Evolutionary conservation across 2,797 vertebrate species (phyloP), one percentile per base, ranked within the genome.

Genomic region (Borostomias antarcticus): DNA sequence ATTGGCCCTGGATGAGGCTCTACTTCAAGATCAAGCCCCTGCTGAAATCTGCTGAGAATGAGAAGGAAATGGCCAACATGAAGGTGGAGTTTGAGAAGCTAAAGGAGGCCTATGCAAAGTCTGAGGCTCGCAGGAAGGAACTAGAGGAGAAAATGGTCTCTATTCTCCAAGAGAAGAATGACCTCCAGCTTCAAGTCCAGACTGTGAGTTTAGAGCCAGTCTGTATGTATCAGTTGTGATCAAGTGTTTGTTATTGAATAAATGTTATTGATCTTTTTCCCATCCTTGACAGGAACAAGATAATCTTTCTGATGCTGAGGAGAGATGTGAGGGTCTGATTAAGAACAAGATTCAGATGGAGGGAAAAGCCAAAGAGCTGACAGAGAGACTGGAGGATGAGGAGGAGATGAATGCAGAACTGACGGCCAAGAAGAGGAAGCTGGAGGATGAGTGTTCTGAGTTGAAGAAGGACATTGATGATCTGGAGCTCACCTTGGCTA

Each of bases 291-390:
- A 91, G 89, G 86, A 94, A 75, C 93, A 94, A 90, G 94, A 95
- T 63, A 94, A 91, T 74, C 87, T 95, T 5, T 37, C 72, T 1
- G 95, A 96, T 64, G 91, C 94, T 0, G 95, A 96, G 58, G 95
- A 95, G 56, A 92, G 94, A 52, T 96, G 94, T 0, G 95, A 96
- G 70, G 95, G 95, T 77, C 82, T 96, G 61, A 96, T 96, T 79
- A 96, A 96, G 74, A 95, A 93, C 80, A 96, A 96, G 81, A 96
- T 96, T 76, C 94, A 95, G 80, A 80, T 95, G 70, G 95, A 97
- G 72, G 95, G 94, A 68, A 97, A 96, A 85, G 58, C 79, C 73
- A 96, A 96, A 82, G 95, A 96, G 79, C 75, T 93, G 77, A 93
- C 87, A 6, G 89, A 88, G 60, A 85, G 88, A 0, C 76, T 91